These are phyloP conservation scores for Caradrina clavipalpis DNA, from an alignment of 2,888 invertebrate species.

Conservation along the genomic window DNA sequence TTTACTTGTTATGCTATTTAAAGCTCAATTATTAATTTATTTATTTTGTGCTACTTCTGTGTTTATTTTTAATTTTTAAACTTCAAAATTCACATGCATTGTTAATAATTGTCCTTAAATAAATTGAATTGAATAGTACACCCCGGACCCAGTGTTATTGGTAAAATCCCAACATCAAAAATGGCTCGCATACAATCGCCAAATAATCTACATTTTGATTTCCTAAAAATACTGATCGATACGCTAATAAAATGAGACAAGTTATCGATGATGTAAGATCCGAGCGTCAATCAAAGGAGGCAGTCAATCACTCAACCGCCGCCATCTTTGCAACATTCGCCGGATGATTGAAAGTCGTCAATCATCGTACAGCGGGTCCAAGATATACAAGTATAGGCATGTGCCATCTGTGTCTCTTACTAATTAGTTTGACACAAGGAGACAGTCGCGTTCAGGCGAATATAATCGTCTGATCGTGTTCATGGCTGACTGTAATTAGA, in stretches of 20 bases:
- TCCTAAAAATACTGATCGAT: neutral
- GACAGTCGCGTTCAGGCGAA: neutral
- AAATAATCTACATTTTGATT: neutral
- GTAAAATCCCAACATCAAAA: neutral
- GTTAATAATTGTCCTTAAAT: too few relatives aligned
- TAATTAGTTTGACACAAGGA: neutral
- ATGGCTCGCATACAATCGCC: neutral
- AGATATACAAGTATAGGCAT: neutral
- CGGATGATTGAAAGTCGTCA: conserved; percentile 40
- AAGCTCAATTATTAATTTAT: too few relatives aligned
- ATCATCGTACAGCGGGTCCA: conserved; percentile 21
- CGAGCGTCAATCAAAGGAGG: conserved; percentile 13
- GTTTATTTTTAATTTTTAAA: too few relatives aligned
- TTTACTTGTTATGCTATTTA: too few relatives aligned
- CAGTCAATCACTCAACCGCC: conserved; percentile 27
- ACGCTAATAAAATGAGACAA: neutral
- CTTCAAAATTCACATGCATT: too few relatives aligned
- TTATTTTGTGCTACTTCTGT: too few relatives aligned
- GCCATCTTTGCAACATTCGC: conserved; percentile 21
- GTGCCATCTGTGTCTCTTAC: neutral
- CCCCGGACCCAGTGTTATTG: too few relatives aligned
- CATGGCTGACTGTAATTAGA: too few relatives aligned
- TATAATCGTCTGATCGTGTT: neutral
- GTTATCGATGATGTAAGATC: neutral
- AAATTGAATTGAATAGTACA: too few relatives aligned